Base-by-base conservation (phyloP, 2,113 vertebrate genomes). In the Xenus cinereus region DNA sequence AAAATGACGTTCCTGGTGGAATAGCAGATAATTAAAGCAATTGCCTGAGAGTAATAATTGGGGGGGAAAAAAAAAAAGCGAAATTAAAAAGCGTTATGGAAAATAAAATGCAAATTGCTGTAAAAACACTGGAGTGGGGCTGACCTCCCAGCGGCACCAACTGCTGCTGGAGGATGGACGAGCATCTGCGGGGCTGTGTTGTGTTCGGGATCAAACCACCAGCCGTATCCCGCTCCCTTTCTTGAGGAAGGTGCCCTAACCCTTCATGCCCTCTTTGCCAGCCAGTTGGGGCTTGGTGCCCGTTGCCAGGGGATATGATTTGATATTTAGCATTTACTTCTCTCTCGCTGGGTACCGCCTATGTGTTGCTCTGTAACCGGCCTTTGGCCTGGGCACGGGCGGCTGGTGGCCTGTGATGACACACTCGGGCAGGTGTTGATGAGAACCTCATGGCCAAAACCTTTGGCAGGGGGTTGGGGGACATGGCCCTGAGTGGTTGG, bases 31-130 rank as follows among this genome's bases (percentile, higher is more conserved):
- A 98, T 97, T 97, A 98, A 98, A 98, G 96, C 87, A 86, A 90
- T 98, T 98, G 97, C 96, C 97, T 96, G 94, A 97, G 94, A 98
- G 91, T 94, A 96, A 93, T 97, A 97, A 97, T 95, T 97, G 95
- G 26, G 26, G 26, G 6, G 3, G 6, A 16, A 27, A 27, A 30
- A 16, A 16, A 93, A 97, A 94, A 96, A 97, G 90, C 93, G 96
- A 95, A 98, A 97, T 98, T 97, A 96, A 96, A 94, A 91, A 92
- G 82, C 87, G 77, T 87, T 85, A 90, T 90, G 79, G 95, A 97
- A 97, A 98, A 97, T 96, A 90, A 96, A 94, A 97, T 98, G 95
- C 94, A 97, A 97, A 97, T 97, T 96, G 84, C 90, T 98, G 72
- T 91, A 75, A 95, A 95, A 93, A 94, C 88, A 97, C 80, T 71